Base-by-base conservation (phyloP, 2,113 vertebrate genomes). In the Lucifuga dentata region DNA sequence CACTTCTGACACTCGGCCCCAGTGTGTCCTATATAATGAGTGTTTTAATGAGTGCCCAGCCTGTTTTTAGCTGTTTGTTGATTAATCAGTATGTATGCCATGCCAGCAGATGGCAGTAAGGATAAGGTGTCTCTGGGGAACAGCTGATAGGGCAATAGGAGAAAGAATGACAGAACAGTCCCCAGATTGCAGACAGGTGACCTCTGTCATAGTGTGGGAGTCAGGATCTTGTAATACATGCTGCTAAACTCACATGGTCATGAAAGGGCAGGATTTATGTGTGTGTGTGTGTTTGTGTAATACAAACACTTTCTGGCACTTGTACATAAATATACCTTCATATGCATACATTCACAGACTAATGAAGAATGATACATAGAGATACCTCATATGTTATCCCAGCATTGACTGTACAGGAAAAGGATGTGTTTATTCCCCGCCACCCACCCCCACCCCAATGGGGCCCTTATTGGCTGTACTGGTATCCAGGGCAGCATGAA, bases 31-130 rank as follows among this genome's bases (percentile, higher is more conserved):
- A 78, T 51, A 81, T 86, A 76, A 85, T 45, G 53, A 65, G 20
- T 41, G 62, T 70, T 83, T 83, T 78, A 76, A 81, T 53, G 71
- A 70, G 71, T 57, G 63, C 73, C 65, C 68, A 57, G 66, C 44
- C 67, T 80, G 80, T 80, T 81, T 83, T 81, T 77, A 78, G 63
- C 52, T 70, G 73, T 85, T 73, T 77, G 68, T 60, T 15, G 71
- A 82, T 86, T 73, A 86, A 88, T 88, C 68, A 81, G 68, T 76
- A 67, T 75, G 77, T 44, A 76, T 81, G 65, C 63, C 57, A 19
- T 44, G 71, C 90, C 84, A 87, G 86, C 87, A 89, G 87, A 88
- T 89, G 87, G 87, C 83, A 85, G 76, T 83, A 85, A 79, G 78
- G 61, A 73, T 79, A 82, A 85, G 62, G 41, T 62, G 72, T 82